These are phyloP conservation scores for Atethmia centrago DNA, from an alignment of 2,888 invertebrate genomes.

Conservation along the genomic window DNA sequence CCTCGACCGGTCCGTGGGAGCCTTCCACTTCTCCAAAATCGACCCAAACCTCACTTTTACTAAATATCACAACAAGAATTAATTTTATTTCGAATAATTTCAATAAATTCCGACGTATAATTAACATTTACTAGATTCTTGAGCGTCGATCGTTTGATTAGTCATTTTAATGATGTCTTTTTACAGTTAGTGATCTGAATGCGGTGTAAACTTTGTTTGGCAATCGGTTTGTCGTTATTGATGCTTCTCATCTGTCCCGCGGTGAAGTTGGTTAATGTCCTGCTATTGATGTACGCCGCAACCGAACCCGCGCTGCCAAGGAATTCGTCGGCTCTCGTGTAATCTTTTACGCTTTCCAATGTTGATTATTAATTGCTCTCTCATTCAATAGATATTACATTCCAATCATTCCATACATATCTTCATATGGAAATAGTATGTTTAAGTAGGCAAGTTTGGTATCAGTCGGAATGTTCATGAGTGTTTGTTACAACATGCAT, in stretches of 20 bases:
- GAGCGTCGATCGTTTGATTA: conserved; percentile 86
- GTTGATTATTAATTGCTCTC: conserved; percentile 87
- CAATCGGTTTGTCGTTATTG: conserved; percentile 80
- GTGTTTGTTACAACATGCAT: conserved; percentile 54
- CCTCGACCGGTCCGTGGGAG: conserved; percentile 81
- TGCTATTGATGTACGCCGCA: conserved; percentile 73
- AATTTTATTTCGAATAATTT: conserved; percentile 85
- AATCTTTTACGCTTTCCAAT: conserved; percentile 88
- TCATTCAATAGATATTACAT: conserved; percentile 85
- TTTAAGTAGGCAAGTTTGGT: conserved; percentile 67
- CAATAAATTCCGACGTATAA: conserved; percentile 85
- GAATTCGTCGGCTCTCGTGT: conserved; percentile 85
- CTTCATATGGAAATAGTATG: conserved; percentile 75
- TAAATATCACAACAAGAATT: conserved; percentile 80
- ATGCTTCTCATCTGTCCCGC: conserved; percentile 78
- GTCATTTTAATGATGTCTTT: conserved; percentile 85
- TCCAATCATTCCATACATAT: conserved; percentile 81
- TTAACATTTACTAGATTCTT: conserved; percentile 87
- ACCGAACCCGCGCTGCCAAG: conserved; percentile 73
- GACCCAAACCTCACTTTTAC: conserved; percentile 76
- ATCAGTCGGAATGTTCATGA: conserved; percentile 60
- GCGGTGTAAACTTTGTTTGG: conserved; percentile 84
- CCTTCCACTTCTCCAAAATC: conserved; percentile 77
- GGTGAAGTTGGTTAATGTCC: conserved; percentile 76
- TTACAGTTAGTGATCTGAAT: conserved; percentile 87